Evolutionary conservation across 2,113 vertebrate genomes (phyloP).

Genomic region (Lanius ludovicianus): DNA sequence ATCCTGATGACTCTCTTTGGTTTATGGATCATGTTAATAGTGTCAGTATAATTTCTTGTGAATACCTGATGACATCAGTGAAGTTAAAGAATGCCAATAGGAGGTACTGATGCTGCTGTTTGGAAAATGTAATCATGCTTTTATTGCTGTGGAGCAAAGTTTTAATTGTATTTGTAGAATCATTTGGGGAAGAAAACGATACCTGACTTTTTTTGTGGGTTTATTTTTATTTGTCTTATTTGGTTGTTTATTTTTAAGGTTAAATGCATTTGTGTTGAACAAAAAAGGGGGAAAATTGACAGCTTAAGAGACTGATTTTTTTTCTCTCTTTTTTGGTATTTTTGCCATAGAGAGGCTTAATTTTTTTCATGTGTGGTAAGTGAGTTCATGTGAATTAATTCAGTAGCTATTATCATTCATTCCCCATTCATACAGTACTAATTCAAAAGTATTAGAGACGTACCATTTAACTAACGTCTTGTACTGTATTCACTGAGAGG

Average conservation of each 20-base stretch:
- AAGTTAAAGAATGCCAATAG: background rate
- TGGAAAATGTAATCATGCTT: background rate
- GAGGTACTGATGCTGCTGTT: background rate
- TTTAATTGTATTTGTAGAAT: background rate
- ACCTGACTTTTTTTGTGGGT: background rate
- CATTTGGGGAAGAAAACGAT: background rate
- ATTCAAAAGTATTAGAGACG: conserved; percentile 56
- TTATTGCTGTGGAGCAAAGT: background rate
- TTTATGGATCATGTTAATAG: background rate
- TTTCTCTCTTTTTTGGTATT: background rate
- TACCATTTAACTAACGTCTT: conserved; percentile 61
- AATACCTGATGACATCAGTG: background rate
- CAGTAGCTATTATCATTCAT: conserved; percentile 22
- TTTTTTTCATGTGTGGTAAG: conserved; percentile 40
- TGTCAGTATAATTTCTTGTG: background rate
- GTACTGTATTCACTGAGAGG: conserved; percentile 64
- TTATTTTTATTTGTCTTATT: background rate
- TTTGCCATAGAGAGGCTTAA: background rate
- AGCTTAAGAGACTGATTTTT: background rate
- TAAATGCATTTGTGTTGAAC: conserved; percentile 11
- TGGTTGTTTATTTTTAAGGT: background rate
- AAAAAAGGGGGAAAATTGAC: background rate
- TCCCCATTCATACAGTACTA: conserved; percentile 52
- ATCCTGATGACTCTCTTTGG: background rate
- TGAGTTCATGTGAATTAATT: conserved; percentile 31